Conservation (phyloP, 1,140 invertebrate species). For the Parasteatoda tepidariorum region DNA sequence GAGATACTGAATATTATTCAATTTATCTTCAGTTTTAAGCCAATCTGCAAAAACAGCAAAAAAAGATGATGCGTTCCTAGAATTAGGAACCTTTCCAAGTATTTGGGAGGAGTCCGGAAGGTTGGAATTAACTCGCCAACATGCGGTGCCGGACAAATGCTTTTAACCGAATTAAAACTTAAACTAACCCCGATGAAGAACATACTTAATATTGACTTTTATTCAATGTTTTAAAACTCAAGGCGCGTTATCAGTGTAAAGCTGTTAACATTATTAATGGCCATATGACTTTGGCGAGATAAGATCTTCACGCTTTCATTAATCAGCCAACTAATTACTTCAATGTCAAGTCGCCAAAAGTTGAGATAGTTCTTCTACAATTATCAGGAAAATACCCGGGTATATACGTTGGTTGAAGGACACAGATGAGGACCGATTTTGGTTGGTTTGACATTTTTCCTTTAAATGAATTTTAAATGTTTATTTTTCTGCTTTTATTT, state of each 20-base stretch:
- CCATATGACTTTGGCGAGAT: constrained; percentile 46
- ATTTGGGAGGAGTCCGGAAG: too few relatives aligned
- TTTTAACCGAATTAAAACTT: constrained; percentile 51
- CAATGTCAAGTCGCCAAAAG: constrained; percentile 37
- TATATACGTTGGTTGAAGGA: not conserved
- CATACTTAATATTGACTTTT: constrained; percentile 47
- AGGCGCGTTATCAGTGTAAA: constrained; percentile 25
- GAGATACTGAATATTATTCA: too few relatives aligned
- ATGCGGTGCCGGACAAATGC: constrained; percentile 5
- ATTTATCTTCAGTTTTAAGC: too few relatives aligned
- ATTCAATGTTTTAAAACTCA: constrained; percentile 3
- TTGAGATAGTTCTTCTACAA: constrained; percentile 49
- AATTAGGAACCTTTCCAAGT: too few relatives aligned
- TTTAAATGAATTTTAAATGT: not conserved
- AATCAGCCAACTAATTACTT: constrained; percentile 52
- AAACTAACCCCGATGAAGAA: constrained; percentile 34
- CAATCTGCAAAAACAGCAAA: too few relatives aligned
- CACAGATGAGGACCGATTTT: not conserved
- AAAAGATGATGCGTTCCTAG: too few relatives aligned
- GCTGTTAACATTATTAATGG: constrained; percentile 59
- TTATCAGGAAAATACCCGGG: constrained; percentile 1
- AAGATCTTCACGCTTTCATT: constrained; percentile 45
- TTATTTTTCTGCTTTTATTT: not conserved
- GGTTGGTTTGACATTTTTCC: not conserved
- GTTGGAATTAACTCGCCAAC: too few relatives aligned